Percentiles rank a stretch among this genome's conserved stretches.
Conservation (phyloP, 2,797 vertebrate genomes). For the Pangasius sanitwongsei region DNA sequence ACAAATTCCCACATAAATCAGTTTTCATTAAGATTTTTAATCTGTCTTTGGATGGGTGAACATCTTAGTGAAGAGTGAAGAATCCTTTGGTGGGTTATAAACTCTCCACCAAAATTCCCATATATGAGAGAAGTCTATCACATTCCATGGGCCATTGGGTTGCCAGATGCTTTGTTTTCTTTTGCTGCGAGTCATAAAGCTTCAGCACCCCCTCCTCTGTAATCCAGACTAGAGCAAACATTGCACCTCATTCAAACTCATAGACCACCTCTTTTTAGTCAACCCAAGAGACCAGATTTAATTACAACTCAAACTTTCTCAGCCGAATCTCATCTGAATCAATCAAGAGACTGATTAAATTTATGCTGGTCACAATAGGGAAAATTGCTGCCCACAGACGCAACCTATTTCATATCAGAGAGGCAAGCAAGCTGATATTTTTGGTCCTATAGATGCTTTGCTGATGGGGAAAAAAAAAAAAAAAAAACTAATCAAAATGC, state of each 20-base stretch:
- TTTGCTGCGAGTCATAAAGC: constrained; percentile 44
- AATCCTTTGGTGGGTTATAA: constrained; percentile 37
- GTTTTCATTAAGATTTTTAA: constrained; percentile 7
- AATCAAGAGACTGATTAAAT: constrained; percentile 71
- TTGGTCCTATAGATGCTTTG: constrained; percentile 31
- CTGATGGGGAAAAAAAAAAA: background rate
- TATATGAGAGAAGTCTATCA: constrained; percentile 20
- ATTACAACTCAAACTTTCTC: constrained; percentile 69
- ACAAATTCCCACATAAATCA: constrained; percentile 1
- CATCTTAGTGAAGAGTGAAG: constrained; percentile 7
- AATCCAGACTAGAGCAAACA: background rate
- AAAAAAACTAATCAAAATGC: constrained; percentile 41
- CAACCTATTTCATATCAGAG: constrained; percentile 35
- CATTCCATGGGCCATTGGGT: constrained; percentile 52
- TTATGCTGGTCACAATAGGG: constrained; percentile 56
- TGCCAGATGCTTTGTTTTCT: constrained; percentile 53
- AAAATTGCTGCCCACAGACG: constrained; percentile 42
- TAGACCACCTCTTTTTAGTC: constrained; percentile 35
- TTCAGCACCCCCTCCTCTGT: constrained; percentile 20
- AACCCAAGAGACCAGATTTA: constrained; percentile 58
- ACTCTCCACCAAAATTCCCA: constrained; percentile 34
- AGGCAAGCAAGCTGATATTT: constrained; percentile 23
- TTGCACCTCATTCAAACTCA: constrained; percentile 28
- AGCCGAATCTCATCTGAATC: constrained; percentile 66
- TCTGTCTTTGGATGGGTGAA: background rate